Conservation (phyloP, 2,888 invertebrate species). For the Rhingia rostrata region DNA sequence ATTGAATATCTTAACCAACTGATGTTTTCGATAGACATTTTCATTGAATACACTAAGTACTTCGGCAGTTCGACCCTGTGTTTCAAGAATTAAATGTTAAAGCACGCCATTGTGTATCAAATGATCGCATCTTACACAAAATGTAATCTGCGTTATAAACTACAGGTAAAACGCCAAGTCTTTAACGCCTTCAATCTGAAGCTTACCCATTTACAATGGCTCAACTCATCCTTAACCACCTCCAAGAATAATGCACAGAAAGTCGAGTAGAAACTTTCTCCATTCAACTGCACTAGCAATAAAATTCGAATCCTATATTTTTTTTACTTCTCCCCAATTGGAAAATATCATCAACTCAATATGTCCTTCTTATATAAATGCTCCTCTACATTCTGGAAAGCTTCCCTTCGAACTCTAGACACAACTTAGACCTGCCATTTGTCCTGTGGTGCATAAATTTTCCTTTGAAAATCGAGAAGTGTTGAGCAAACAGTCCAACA, state of each 20-base stretch:
- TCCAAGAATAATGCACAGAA: neutral
- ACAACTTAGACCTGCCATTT: constrained; percentile 31
- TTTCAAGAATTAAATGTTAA: no score
- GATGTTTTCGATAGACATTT: no score
- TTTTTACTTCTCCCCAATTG: neutral
- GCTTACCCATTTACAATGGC: no score
- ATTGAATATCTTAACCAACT: no score
- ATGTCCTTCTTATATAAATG: neutral
- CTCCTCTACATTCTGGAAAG: neutral
- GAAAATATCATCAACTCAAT: constrained; percentile 8
- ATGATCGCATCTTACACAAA: no score
- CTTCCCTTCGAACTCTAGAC: neutral
- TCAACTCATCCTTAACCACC: no score
- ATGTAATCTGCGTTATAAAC: no score
- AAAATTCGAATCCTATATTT: constrained; percentile 12
- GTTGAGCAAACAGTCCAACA: constrained; percentile 47
- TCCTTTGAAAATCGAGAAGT: constrained; percentile 12
- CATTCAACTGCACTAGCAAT: constrained; percentile 4
- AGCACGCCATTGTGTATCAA: no score
- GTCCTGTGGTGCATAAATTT: constrained; percentile 43
- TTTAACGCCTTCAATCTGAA: no score
- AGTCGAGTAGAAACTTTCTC: constrained; percentile 1
- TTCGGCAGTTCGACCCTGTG: no score
- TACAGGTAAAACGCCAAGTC: no score
- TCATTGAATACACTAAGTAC: no score